Evolutionary conservation across 2,888 invertebrate species (phyloP).

Genomic region (Acanthosepion lycidas): DNA sequence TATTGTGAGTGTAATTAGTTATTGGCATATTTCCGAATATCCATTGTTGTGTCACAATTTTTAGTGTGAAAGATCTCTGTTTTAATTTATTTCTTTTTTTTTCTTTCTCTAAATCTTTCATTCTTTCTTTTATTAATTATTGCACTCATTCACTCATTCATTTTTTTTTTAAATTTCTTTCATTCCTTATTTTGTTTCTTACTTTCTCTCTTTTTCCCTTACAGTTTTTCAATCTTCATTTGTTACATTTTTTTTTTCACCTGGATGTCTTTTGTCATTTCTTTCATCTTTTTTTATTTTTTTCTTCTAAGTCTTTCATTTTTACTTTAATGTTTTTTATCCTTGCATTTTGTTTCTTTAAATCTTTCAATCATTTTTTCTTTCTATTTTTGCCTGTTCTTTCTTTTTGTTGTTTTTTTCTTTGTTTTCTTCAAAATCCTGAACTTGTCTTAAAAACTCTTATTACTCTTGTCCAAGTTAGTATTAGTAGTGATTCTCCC

Average conservation of each 20-base stretch:
- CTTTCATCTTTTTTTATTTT: neutral
- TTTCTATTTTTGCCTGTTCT: neutral
- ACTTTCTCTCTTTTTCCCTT: neutral
- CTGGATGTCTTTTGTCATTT: neutral
- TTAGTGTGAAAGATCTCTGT: no score
- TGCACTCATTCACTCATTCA: neutral
- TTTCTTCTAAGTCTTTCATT: neutral
- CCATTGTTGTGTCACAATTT: no score
- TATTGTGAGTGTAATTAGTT: no score
- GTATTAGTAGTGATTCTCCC: neutral
- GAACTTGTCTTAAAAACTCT: neutral
- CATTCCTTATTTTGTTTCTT: neutral
- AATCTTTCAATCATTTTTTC: neutral
- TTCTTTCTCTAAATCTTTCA: neutral
- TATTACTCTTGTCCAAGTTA: neutral
- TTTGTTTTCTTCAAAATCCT: neutral
- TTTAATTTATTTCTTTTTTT: no score
- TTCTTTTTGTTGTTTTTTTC: neutral
- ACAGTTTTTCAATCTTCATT: no score
- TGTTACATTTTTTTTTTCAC: neutral
- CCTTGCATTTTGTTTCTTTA: neutral
- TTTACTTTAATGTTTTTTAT: neutral
- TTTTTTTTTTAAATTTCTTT: neutral
- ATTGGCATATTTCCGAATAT: no score
- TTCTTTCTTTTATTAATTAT: neutral